Evolutionary conservation across 2,888 invertebrate species (phyloP).

Genomic region (Melieria crassipennis): DNA sequence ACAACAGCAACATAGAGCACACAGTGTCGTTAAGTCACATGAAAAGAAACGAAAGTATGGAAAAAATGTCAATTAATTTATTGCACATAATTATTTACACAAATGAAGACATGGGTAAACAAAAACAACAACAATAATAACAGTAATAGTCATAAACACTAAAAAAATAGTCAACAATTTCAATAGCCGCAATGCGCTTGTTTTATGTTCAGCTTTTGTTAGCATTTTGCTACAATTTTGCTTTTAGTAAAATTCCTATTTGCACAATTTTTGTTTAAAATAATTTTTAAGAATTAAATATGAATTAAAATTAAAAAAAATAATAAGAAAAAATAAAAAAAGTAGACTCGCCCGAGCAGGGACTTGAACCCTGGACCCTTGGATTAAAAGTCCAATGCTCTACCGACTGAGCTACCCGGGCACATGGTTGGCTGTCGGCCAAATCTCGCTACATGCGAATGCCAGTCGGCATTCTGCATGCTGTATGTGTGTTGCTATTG

Average conservation of each 20-base stretch:
- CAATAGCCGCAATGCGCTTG: no score
- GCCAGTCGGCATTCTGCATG: neutral
- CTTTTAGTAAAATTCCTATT: neutral
- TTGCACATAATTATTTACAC: no score
- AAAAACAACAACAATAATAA: no score
- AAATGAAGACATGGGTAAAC: no score
- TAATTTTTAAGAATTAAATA: neutral
- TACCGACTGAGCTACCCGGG: constrained; percentile 67
- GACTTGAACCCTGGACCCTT: constrained; percentile 67
- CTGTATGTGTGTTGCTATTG: constrained; percentile 2
- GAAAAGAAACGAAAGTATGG: no score
- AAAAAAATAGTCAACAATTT: no score
- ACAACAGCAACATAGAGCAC: no score
- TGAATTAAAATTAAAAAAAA: constrained; percentile 9
- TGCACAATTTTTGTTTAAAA: neutral
- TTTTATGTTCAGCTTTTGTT: neutral
- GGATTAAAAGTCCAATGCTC: constrained; percentile 67
- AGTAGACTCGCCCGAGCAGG: constrained; percentile 63
- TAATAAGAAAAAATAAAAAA: constrained; percentile 29
- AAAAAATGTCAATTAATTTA: no score
- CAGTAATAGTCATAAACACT: no score
- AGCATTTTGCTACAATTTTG: neutral
- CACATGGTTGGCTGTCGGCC: constrained; percentile 27
- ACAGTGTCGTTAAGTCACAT: no score
- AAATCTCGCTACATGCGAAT: neutral